These are phyloP conservation scores for Rotaria socialis DNA, from an alignment of 2,888 invertebrate genomes.

Conservation along the genomic window DNA sequence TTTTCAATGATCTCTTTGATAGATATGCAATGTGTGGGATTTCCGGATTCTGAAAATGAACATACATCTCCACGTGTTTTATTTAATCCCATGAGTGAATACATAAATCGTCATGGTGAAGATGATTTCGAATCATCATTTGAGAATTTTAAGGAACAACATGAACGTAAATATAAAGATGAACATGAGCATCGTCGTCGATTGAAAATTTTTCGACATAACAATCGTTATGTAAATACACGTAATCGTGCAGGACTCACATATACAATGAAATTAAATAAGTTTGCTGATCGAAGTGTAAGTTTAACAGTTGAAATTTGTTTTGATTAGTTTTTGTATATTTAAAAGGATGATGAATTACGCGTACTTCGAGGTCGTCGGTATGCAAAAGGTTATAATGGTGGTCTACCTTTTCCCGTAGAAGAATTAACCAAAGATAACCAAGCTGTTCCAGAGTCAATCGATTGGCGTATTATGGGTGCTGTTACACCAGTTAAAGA, in stretches of 20 bases:
- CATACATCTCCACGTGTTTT: conserved; percentile 49
- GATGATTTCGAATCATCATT: conserved; percentile 70
- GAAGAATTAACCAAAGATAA: conserved; percentile 60
- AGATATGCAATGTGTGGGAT: conserved; percentile 63
- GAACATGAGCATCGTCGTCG: conserved; percentile 69
- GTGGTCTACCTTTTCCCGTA: conserved; percentile 68
- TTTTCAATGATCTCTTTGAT: not conserved
- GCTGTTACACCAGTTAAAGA: conserved; percentile 92
- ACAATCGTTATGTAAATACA: conserved; percentile 75
- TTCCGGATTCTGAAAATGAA: conserved; percentile 76
- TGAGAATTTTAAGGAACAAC: conserved; percentile 69
- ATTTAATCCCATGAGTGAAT: conserved; percentile 90
- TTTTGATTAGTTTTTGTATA: not conserved
- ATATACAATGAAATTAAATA: conserved; percentile 76
- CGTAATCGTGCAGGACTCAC: conserved; percentile 72
- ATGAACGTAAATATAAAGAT: conserved; percentile 68
- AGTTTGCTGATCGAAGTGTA: conserved; percentile 76
- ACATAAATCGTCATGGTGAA: conserved; percentile 68
- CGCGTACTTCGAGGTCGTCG: conserved; percentile 52
- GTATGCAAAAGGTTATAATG: conserved; percentile 65
- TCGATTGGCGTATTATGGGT: conserved; percentile 85
- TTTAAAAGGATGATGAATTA: conserved; percentile 41
- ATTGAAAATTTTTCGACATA: conserved; percentile 77
- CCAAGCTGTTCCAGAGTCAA: conserved; percentile 68
- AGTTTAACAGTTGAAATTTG: conserved; percentile 51